Evolutionary conservation across 2,113 vertebrate species (phyloP).

Genomic region (Ictalurus punctatus): DNA sequence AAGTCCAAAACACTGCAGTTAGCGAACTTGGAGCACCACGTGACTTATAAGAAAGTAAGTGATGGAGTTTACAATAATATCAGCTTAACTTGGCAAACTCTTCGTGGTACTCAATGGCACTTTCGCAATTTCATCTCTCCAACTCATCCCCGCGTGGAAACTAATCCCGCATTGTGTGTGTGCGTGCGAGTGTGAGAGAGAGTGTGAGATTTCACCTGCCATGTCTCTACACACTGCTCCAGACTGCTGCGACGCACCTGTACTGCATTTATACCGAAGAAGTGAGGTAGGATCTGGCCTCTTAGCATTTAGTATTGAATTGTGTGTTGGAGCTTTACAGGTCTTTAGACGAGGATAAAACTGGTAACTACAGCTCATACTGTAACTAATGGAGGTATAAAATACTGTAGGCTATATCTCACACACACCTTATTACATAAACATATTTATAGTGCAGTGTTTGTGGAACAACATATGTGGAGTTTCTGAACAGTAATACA

Average conservation of each 20-base stretch:
- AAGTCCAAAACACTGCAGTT: neutral
- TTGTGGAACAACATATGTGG: too few species aligned
- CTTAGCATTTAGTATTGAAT: neutral
- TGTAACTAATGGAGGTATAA: too few species aligned
- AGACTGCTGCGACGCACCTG: neutral
- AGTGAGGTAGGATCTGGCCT: conserved; percentile 57
- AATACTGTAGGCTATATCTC: too few species aligned
- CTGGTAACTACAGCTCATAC: too few species aligned
- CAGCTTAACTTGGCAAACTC: neutral
- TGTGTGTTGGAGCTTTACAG: neutral
- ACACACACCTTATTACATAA: too few species aligned
- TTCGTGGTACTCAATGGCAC: neutral
- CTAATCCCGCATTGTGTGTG: neutral
- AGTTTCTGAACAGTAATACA: too few species aligned
- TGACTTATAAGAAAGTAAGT: conserved; percentile 66
- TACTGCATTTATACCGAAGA: conserved; percentile 26
- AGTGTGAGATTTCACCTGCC: neutral
- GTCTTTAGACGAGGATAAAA: neutral
- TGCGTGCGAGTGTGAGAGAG: too few species aligned
- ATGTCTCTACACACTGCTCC: conserved; percentile 61
- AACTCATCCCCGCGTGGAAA: too few species aligned
- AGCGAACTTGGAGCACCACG: conserved; percentile 42
- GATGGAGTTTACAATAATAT: conserved; percentile 52
- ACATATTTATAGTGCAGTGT: too few species aligned
- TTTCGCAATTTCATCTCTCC: too few species aligned